Conservation (phyloP, 2,888 invertebrate species). For the Taphrorychus bicolor region DNA sequence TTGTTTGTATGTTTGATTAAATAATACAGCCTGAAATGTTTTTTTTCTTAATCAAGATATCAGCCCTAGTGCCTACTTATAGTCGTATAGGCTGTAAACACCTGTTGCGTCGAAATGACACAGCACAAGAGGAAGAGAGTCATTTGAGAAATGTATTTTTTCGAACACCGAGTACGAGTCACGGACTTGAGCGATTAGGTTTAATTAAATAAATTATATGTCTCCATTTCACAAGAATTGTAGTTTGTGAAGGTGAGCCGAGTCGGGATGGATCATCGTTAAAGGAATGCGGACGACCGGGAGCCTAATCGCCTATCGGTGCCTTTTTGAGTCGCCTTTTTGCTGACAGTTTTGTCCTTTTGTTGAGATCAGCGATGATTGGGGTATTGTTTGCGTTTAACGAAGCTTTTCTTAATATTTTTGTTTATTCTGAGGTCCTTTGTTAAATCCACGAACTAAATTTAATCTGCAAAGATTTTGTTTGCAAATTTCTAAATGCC, state of each 20-base stretch:
- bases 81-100: conserved; percentile 48
- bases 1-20: too few relatives aligned
- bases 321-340: conserved; percentile 10
- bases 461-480: too few relatives aligned
- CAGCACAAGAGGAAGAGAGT: conserved; percentile 56
- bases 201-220: conserved; percentile 61
- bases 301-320: conserved; percentile 28
- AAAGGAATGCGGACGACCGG: conserved; percentile 38
- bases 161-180: conserved; percentile 54
- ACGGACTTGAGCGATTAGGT: conserved; percentile 59
- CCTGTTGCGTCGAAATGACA: conserved; percentile 59
- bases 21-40: not conserved
- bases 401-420: too few relatives aligned
- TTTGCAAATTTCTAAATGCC: too few relatives aligned
- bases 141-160: conserved; percentile 54
- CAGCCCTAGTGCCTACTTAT: conserved; percentile 17
- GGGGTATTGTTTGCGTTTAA: too few relatives aligned
- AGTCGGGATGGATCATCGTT: conserved; percentile 43
- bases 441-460: too few relatives aligned
- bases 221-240: conserved; percentile 58
- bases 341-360: not conserved
- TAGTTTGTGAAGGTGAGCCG: conserved; percentile 52
- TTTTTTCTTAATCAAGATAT: conserved; percentile 5
- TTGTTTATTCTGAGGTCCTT: too few relatives aligned
- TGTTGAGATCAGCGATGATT: too few relatives aligned